Conservation (phyloP, 2,797 vertebrate genomes). For the Poeciliopsis presidionis region DNA sequence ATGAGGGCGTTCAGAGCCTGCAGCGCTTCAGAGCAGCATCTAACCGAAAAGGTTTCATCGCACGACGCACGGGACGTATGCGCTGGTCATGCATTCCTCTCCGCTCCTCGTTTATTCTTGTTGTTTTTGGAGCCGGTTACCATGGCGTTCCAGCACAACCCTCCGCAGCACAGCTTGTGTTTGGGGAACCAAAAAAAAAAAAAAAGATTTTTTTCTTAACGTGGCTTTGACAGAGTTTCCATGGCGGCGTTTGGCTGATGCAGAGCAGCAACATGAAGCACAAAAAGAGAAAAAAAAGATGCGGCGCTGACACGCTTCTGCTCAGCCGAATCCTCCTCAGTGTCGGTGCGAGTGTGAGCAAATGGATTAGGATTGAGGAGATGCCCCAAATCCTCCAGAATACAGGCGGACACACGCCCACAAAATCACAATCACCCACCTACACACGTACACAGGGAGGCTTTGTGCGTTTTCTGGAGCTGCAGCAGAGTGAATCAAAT, state of each 20-base stretch:
- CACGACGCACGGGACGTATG: background rate
- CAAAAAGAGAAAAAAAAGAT: constrained; percentile 14
- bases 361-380: constrained; percentile 49
- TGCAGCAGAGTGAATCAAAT: constrained; percentile 53
- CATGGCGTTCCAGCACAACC: background rate
- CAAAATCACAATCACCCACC: constrained; percentile 38
- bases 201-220: background rate
- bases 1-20: constrained; percentile 65
- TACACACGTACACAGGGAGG: constrained; percentile 17
- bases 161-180: constrained; percentile 10
- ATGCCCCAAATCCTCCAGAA: constrained; percentile 64
- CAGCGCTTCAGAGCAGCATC: constrained; percentile 61
- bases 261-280: constrained; percentile 50
- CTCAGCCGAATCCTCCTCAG: constrained; percentile 15
- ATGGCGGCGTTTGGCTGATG: constrained; percentile 45
- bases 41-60: constrained; percentile 9
- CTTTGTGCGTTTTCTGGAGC: constrained; percentile 50
- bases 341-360: constrained; percentile 17
- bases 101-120: background rate
- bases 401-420: constrained; percentile 39
- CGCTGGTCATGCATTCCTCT: background rate
- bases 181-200: background rate
- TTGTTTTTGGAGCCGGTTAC: background rate
- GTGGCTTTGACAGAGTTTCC: constrained; percentile 39
- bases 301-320: constrained; percentile 31